Conservation (phyloP, 2,797 vertebrate species). For the Pipistrellus nathusii region DNA sequence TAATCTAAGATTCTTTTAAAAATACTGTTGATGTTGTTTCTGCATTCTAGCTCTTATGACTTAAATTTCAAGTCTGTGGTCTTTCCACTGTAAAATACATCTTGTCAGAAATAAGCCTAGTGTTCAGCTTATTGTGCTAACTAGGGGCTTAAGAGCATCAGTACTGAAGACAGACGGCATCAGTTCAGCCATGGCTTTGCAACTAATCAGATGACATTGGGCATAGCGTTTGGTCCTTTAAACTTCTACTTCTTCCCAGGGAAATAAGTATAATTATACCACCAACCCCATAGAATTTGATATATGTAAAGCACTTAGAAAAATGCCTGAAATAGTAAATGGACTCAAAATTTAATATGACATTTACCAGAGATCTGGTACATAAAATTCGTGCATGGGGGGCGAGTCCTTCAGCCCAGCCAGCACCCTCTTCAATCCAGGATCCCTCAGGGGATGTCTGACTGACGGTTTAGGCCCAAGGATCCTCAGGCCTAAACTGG, state of each 20-base stretch:
- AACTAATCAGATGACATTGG: background rate
- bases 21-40: background rate
- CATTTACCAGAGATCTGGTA: background rate
- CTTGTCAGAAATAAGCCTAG: background rate
- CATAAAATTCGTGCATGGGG: too few relatives aligned
- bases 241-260: background rate
- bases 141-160: background rate
- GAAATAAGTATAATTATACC: background rate
- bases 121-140: background rate
- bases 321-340: background rate
- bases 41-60: background rate
- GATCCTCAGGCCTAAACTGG: too few relatives aligned
- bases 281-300: background rate
- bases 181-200: background rate
- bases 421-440: too few relatives aligned
- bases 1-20: background rate
- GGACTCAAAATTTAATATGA: background rate
- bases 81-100: background rate
- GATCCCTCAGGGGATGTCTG: too few relatives aligned
- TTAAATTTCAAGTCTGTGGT: background rate
- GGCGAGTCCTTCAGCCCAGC: too few relatives aligned
- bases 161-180: background rate
- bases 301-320: background rate
- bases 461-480: too few relatives aligned
- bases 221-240: background rate